Evolutionary conservation across 2,797 vertebrate genomes (phyloP).

Genomic region (Steatocranus sp.): DNA sequence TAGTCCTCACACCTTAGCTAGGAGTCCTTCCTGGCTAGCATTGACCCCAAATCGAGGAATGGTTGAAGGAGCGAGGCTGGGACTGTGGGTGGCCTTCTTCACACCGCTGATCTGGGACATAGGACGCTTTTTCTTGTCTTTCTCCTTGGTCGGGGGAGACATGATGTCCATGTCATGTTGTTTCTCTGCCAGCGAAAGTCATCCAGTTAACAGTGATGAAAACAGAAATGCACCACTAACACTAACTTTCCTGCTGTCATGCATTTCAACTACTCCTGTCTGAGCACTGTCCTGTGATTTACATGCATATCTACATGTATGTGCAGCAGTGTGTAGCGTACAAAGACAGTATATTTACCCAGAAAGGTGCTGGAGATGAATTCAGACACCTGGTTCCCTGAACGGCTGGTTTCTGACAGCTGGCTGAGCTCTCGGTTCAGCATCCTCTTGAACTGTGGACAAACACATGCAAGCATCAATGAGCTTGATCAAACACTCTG

Average conservation of each 20-base stretch:
- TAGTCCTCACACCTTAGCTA: constrained; percentile 79
- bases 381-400: constrained; percentile 93
- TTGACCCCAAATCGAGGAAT: constrained; percentile 88
- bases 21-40: constrained; percentile 80
- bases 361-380: constrained; percentile 93
- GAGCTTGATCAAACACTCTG: background rate
- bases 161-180: constrained; percentile 90
- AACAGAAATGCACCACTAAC: background rate
- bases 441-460: constrained; percentile 90
- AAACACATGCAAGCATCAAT: background rate
- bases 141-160: constrained; percentile 69
- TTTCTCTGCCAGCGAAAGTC: constrained; percentile 76
- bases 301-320: background rate
- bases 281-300: background rate
- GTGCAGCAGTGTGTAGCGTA: background rate
- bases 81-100: constrained; percentile 76
- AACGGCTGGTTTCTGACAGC: constrained; percentile 90
- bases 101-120: constrained; percentile 89
- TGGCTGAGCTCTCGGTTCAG: constrained; percentile 89
- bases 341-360: constrained; percentile 66
- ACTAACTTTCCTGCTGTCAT: background rate
- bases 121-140: constrained; percentile 80
- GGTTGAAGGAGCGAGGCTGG: constrained; percentile 70
- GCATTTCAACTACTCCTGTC: background rate
- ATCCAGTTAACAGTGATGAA: background rate